Evolutionary conservation across 2,888 invertebrate species (phyloP).

Genomic region (Psococerastis gibbosa): DNA sequence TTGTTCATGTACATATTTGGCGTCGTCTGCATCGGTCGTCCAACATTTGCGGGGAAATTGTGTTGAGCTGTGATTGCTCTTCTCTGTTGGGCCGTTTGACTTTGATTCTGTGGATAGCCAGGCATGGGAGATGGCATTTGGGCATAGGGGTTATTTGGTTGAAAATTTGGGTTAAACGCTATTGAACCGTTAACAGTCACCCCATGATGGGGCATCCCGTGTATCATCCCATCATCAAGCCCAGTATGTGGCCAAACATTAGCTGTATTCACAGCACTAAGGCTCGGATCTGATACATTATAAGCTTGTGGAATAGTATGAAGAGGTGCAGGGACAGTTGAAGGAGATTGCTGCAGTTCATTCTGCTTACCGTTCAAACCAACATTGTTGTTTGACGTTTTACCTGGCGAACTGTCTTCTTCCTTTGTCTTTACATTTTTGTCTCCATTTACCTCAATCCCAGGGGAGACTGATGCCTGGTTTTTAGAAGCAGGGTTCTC

Average conservation of each 20-base stretch:
- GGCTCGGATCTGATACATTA: constrained; percentile 22
- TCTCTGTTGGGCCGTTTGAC: constrained; percentile 22
- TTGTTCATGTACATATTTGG: constrained; percentile 22
- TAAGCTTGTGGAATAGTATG: constrained; percentile 21
- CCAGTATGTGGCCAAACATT: constrained; percentile 21
- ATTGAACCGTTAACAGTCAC: constrained; percentile 21
- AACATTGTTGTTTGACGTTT: constrained; percentile 17
- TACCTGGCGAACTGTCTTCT: constrained; percentile 19
- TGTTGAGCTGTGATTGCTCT: constrained; percentile 28
- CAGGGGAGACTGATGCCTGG: constrained; percentile 18
- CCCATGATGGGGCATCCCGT: constrained; percentile 19
- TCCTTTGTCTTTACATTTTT: constrained; percentile 20
- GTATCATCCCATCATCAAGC: constrained; percentile 21
- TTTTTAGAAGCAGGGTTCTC: constrained; percentile 20
- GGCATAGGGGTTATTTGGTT: constrained; percentile 20
- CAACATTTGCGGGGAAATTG: constrained; percentile 25
- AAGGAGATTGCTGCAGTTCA: constrained; percentile 18
- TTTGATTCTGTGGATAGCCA: constrained; percentile 20
- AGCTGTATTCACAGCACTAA: constrained; percentile 22
- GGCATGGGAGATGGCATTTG: constrained; percentile 21
- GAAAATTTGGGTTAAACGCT: constrained; percentile 22
- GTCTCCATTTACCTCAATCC: constrained; percentile 19
- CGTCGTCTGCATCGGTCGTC: constrained; percentile 21
- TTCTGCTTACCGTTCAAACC: constrained; percentile 18
- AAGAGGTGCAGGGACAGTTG: constrained; percentile 19